Percentiles rank a stretch among this genome's conserved stretches.
These are phyloP conservation scores for Lutjanus argentimaculatus DNA, from an alignment of 2,797 vertebrate genomes.

Conservation along the genomic window DNA sequence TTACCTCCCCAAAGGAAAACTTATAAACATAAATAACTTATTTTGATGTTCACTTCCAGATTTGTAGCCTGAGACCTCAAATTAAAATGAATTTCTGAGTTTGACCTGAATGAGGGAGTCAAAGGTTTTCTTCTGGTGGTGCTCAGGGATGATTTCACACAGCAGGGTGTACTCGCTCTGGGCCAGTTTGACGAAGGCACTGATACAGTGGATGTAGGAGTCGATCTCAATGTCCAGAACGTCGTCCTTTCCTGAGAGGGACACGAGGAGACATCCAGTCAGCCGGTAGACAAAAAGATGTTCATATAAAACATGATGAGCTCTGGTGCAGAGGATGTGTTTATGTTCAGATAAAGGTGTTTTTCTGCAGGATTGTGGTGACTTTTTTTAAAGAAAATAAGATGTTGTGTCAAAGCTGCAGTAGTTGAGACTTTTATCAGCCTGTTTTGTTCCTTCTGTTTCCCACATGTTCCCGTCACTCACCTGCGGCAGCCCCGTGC, in stretches of 20 bases:
- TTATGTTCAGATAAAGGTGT: background rate
- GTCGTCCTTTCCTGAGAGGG: slow-evolving; percentile 93
- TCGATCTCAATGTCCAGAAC: slow-evolving; percentile 96
- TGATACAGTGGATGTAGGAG: slow-evolving; percentile 97
- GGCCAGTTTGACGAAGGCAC: slow-evolving; percentile 96
- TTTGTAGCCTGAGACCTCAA: no score
- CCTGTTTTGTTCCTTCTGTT: slow-evolving; percentile 14
- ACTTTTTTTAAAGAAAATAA: background rate
- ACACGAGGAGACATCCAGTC: slow-evolving; percentile 21
- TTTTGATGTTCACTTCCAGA: no score
- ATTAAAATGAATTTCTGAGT: no score
- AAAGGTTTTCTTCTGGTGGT: slow-evolving; percentile 99
- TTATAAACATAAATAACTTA: no score
- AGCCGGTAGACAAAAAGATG: background rate
- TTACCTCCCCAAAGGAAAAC: no score
- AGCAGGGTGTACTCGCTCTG: slow-evolving; percentile 96
- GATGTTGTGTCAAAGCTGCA: slow-evolving; percentile 7
- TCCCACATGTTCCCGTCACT: slow-evolving; percentile 80
- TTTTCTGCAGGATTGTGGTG: background rate
- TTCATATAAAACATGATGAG: background rate
- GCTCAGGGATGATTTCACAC: slow-evolving; percentile 93
- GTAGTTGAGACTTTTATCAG: background rate
- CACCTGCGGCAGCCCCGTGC: slow-evolving; percentile 91
- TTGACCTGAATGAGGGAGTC: slow-evolving; percentile 97
- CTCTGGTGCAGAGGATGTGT: background rate